These are phyloP conservation scores for Pelvicachromis taeniatus DNA, from an alignment of 2,113 vertebrate species.

Conservation along the genomic window DNA sequence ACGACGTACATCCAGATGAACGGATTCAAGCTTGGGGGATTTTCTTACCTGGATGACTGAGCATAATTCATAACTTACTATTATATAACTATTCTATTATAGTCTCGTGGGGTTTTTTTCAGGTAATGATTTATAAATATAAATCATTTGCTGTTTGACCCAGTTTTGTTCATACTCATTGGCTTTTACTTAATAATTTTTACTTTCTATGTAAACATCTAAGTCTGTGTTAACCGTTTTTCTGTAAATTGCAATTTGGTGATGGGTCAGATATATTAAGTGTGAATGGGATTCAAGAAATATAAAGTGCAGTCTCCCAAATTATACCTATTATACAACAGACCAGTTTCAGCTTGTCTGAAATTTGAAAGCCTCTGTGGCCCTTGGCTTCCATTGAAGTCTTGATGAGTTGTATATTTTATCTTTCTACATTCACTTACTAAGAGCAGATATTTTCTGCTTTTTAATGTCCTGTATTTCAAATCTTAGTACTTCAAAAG, in stretches of 20 bases:
- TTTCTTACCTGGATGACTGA: background rate
- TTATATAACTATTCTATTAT: background rate
- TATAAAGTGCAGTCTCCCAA: background rate
- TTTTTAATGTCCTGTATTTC: background rate
- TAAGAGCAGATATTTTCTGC: background rate
- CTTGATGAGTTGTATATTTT: background rate
- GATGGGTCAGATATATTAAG: background rate
- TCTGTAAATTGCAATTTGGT: background rate
- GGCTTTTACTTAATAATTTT: background rate
- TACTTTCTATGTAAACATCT: background rate
- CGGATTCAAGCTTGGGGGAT: background rate
- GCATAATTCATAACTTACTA: background rate
- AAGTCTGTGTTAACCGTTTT: background rate
- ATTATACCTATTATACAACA: background rate
- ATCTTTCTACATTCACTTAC: background rate
- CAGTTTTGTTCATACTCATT: background rate
- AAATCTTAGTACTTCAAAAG: background rate
- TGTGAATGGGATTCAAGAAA: background rate
- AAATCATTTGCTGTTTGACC: background rate
- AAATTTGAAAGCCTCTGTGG: background rate
- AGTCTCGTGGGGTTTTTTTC: rapidly evolving
- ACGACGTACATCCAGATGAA: background rate
- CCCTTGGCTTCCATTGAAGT: background rate
- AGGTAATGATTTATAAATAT: background rate
- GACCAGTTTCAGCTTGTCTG: background rate